Evolutionary conservation across 37 sponge, comb jelly and placozoan species (phyloP).

Genomic region (Agelas oroides): DNA sequence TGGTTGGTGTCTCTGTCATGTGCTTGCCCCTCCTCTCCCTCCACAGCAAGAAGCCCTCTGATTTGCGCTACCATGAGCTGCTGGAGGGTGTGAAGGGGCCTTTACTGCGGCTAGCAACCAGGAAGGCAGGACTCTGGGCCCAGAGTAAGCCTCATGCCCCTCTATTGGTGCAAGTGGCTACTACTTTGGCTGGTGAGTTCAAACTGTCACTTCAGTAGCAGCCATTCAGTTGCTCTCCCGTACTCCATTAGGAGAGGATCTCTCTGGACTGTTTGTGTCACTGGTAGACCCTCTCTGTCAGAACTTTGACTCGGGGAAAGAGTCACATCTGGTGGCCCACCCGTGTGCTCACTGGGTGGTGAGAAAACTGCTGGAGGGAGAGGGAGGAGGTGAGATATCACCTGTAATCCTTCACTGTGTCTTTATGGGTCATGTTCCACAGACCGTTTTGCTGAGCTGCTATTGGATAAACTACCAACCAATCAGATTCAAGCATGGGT

Average conservation of each 20-base stretch:
- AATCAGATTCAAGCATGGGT: conserved; percentile 55
- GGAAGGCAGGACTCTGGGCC: conserved; percentile 52
- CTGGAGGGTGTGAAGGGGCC: conserved; percentile 44
- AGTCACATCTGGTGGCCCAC: conserved; percentile 42
- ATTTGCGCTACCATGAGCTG: conserved; percentile 56
- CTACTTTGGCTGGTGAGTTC: conserved; percentile 17
- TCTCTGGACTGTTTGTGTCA: conserved; percentile 6
- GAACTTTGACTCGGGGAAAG: conserved; percentile 6
- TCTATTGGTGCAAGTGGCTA: conserved; percentile 47
- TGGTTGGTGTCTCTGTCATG: too few species aligned
- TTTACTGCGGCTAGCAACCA: conserved; percentile 55
- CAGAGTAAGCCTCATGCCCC: conserved; percentile 51
- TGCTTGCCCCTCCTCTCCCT: too few species aligned
- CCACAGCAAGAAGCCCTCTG: conserved; percentile 67
- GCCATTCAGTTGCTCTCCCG: background rate
- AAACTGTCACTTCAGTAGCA: too few species aligned
- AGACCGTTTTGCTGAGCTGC: conserved; percentile 38
- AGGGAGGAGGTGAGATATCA: conserved; percentile 23
- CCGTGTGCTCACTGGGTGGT: conserved; percentile 75
- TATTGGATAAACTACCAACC: conserved; percentile 37
- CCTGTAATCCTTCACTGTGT: background rate
- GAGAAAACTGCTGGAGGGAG: conserved; percentile 39
- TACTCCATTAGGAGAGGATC: conserved; percentile 32
- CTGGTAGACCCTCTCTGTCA: conserved; percentile 7
- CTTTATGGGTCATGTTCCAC: background rate